Conservation (phyloP, 2,888 invertebrate species). For the Papilio gigon region DNA sequence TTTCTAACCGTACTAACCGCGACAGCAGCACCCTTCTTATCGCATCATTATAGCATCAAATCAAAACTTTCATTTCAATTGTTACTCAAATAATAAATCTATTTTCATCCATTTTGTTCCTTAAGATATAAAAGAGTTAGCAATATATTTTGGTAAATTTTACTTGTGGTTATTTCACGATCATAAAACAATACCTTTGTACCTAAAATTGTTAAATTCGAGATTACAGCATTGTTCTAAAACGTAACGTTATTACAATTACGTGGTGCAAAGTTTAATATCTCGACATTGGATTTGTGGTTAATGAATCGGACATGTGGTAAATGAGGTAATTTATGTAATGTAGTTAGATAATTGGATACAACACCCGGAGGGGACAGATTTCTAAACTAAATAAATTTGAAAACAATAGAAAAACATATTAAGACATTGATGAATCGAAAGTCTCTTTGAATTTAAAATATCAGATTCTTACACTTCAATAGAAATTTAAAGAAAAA, state of each 20-base stretch:
- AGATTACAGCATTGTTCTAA: not conserved
- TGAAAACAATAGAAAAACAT: not conserved
- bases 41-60: no score
- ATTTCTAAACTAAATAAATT: not conserved
- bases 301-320: slow-evolving; percentile 16
- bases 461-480: not conserved
- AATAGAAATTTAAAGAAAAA: no score
- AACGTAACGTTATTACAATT: slow-evolving; percentile 6
- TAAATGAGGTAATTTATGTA: slow-evolving; percentile 10
- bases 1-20: no score
- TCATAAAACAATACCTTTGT: not conserved
- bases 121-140: not conserved
- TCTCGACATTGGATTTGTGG: slow-evolving; percentile 25
- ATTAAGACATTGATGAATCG: not conserved
- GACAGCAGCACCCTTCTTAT: no score
- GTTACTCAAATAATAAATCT: no score
- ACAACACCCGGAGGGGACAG: not conserved
- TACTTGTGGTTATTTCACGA: not conserved
- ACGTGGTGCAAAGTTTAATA: slow-evolving; percentile 3
- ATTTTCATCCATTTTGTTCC: not conserved
- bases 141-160: not conserved
- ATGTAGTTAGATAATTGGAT: slow-evolving; percentile 15
- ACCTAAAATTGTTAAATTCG: not conserved
- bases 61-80: no score
- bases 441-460: not conserved